Evolutionary conservation across 2,113 vertebrate genomes (phyloP).

Genomic region (Brachyhypopomus occidentalis): DNA sequence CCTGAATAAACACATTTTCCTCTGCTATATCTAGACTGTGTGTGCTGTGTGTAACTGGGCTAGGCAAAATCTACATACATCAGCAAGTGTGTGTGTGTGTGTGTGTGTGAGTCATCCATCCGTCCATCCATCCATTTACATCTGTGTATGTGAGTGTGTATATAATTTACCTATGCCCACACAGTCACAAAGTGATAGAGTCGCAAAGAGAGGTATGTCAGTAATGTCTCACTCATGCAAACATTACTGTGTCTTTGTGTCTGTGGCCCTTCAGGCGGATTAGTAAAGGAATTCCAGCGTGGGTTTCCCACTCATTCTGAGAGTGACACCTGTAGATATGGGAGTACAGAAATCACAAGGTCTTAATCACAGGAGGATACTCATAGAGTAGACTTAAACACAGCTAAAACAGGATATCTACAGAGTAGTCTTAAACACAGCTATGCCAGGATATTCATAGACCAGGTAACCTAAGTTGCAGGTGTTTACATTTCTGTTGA

Average conservation of each 20-base stretch:
- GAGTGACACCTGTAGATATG: not conserved
- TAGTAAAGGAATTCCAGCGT: constrained; percentile 14
- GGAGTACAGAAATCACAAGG: not conserved
- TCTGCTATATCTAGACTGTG: too few species aligned
- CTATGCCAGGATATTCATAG: too few species aligned
- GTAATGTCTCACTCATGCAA: not conserved
- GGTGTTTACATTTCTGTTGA: too few species aligned
- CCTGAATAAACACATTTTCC: too few species aligned
- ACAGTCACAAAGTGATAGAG: too few species aligned
- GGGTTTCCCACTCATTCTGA: not conserved
- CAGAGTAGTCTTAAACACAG: not conserved
- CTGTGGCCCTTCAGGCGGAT: constrained; percentile 20
- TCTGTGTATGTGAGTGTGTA: constrained; percentile 1
- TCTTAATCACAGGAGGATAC: not conserved
- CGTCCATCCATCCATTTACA: too few species aligned
- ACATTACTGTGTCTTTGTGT: constrained; percentile 20
- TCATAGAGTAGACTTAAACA: constrained; percentile 16
- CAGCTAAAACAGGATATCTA: constrained; percentile 14
- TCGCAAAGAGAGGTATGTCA: not conserved
- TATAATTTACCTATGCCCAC: not conserved
- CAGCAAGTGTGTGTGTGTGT: constrained; percentile 3
- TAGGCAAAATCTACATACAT: not conserved
- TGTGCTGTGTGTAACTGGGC: not conserved
- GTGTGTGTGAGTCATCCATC: not conserved
- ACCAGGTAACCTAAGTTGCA: too few species aligned